Base-by-base conservation (phyloP, 2,888 invertebrate species). In the Tiliacea citrago region DNA sequence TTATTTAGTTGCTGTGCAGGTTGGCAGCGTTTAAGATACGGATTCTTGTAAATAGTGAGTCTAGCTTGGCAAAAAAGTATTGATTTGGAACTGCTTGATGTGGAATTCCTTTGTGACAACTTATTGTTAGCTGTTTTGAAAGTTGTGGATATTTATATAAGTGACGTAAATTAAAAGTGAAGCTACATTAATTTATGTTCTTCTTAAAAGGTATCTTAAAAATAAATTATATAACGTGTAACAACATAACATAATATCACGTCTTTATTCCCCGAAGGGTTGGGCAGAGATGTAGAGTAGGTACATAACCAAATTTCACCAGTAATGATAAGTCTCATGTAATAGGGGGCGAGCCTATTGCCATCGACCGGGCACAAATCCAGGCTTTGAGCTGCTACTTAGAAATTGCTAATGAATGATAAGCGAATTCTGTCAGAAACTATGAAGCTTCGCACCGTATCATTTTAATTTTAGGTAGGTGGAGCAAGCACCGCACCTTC, bases 1-100 rank as follows among this genome's bases (percentile, higher is more conserved):
- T 82, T 75, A 75, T 79, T 79, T 75, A 77, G 71, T 63, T 71
- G 39, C 61, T 65, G 63, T 35, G 55, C 53, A 53, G 67, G 67
- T 42, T 62, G 70, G 49, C 47, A 63, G 62, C 53, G 53, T 60
- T 72, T 63, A 78, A 78, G 51, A 71, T 71, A 71, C 63, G 35
- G 60, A 29, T n/a, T 39, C 69, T 77, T 77, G n/a, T 61, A 53
- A 60, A 51, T 51, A 24, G 45, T 35, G 39, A 18, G 18, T 3
- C 13, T 51, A 16, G 18, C 18, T 68, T 57, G 10, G 47, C 2
- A 45, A 35, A 63, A 57, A 39, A 24, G 5, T 24, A 42, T 69
- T 68, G 57, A 49, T 29, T 42, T 18, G 3, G 9, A 12, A 51
- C 18, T 49, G 13, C 1, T 21, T 51, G 29, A 29, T 75, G 74